Base-by-base conservation (phyloP, 2,888 invertebrate genomes). In the Lasioglossum pauxillum region DNA sequence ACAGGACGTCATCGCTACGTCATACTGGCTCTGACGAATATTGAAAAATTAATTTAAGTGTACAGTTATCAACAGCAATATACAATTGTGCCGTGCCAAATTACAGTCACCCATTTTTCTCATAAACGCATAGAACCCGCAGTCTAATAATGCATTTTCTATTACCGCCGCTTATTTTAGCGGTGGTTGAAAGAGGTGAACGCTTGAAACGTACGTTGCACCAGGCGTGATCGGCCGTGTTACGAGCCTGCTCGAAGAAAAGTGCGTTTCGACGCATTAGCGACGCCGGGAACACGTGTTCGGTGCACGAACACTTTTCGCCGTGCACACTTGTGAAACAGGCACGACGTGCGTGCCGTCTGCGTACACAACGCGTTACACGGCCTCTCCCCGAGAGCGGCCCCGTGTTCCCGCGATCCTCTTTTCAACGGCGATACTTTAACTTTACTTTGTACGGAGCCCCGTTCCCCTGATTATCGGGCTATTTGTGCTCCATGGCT, bases 301-400 rank as follows among this genome's bases (percentile, higher is more conserved):
- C 83, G 89, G 85, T 23, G 53, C 87, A 86, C 88, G 88, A 90
- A 90, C 89, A 90, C 89, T 90, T 90, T 91, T 90, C 90, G 88
- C 87, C 88, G 90, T 53, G 53, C 92, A 91, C 92, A 93, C 92
- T 92, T 90, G 92, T 91, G 92, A 93, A 60, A 92, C 92, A 92
- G 88, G 90, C 90, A 86, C 87, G 83, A 69, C 91, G 93, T 91
- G 93, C 94, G 94, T 94, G 94, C 93, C 91, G 90, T 89, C 90
- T 90, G 89, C 91, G 88, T 94, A 92, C 91, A 93, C 92, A 91
- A 91, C 81, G 87, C 76, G 75, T 83, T 82, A 76, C 88, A 76
- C 78, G 73, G 88, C 78, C 67, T 78, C 80, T 64, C 53, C 53
- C 53, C 53, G 53, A 53, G 53, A 53, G 23, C 10, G 69, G 75